Conservation (phyloP, 1,140 invertebrate species). For the Drosophila oshimai region DNA sequence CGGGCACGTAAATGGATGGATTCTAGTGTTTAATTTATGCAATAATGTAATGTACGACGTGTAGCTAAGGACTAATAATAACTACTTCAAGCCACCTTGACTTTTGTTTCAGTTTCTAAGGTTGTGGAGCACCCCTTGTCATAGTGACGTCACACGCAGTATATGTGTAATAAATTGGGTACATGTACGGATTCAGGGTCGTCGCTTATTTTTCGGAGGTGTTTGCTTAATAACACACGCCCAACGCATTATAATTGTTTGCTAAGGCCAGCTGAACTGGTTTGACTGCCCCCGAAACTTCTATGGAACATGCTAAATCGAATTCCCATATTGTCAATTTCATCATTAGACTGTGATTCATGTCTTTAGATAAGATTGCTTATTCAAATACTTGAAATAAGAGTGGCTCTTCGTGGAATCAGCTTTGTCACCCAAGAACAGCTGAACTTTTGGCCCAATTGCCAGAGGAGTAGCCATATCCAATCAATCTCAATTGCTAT, state of each 20-base stretch:
- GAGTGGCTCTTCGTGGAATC: not conserved
- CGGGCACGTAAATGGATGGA: slow-evolving; percentile 55
- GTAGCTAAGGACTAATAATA: slow-evolving; percentile 65
- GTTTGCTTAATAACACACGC: slow-evolving; percentile 4
- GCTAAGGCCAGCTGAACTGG: slow-evolving; percentile 44
- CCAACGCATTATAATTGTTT: slow-evolving; percentile 44
- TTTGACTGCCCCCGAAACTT: slow-evolving; percentile 6
- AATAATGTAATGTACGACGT: slow-evolving; percentile 66
- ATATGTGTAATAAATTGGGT: slow-evolving; percentile 32
- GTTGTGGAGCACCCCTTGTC: slow-evolving; percentile 11
- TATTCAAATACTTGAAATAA: not conserved
- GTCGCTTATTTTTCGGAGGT: slow-evolving; percentile 6
- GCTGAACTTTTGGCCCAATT: slow-evolving; percentile 73
- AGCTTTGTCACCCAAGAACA: not conserved
- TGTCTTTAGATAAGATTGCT: slow-evolving; percentile 45
- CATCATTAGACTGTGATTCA: slow-evolving; percentile 44
- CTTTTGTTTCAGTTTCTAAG: slow-evolving; percentile 19
- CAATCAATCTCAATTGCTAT: slow-evolving; percentile 61
- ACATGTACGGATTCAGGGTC: slow-evolving; percentile 54
- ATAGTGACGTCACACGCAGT: slow-evolving; percentile 54
- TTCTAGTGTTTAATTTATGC: slow-evolving; percentile 54
- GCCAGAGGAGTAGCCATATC: not conserved
- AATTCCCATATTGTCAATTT: slow-evolving; percentile 39
- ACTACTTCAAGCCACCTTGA: slow-evolving; percentile 24
- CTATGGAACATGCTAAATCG: slow-evolving; percentile 12